Evolutionary conservation across 2,797 vertebrate genomes (phyloP), one percentile per base, ranked within the genome.

Genomic region (Hipposideros larvatus): DNA sequence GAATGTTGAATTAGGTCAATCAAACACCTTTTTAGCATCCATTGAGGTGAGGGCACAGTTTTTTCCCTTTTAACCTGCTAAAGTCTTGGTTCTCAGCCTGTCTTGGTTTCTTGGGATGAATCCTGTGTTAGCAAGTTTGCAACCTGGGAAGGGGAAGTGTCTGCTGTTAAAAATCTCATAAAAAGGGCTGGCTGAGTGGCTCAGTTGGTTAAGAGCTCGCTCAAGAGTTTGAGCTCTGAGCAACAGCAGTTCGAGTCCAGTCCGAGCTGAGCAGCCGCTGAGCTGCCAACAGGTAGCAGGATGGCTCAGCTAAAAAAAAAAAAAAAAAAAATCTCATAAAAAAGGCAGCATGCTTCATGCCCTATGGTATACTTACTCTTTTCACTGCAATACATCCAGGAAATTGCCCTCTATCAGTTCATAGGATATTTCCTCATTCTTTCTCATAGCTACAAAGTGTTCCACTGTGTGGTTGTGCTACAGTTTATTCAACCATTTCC

Each of bases 51-150:
- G 16, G 28, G 26, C 73, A 24, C n/a, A 22, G 61, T 63, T 19
- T 82, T 96, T 80, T 73, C 57, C 77, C 24, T 41, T 26, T 92
- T 65, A 71, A 37, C 10, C 65, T 7, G 4, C 48, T 46, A 57
- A 61, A 34, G 16, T 73, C 24, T 11, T 86, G 28, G 10, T 70
- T 59, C 14, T 63, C 63, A 71, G 63, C 22, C 74, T 46, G 65
- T 9, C 24, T 86, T 24, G 11, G 19, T 82, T 95, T 88, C 51
- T 46, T 70, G 37, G 70, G 31, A 13, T 95, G 79, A 93, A 51
- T 53, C 43, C 21, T 34, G n/a, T 31, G n/a, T 77, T 70, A 26
- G 13, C 75, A 57, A 83, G 79, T 97, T 91, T 96, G 48, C 46
- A 48, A 19, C 11, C 11, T 55, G 5, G 19, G 53, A 63, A 78